Evolutionary conservation across 2,113 vertebrate species (phyloP).

Genomic region (Tinamus guttatus): DNA sequence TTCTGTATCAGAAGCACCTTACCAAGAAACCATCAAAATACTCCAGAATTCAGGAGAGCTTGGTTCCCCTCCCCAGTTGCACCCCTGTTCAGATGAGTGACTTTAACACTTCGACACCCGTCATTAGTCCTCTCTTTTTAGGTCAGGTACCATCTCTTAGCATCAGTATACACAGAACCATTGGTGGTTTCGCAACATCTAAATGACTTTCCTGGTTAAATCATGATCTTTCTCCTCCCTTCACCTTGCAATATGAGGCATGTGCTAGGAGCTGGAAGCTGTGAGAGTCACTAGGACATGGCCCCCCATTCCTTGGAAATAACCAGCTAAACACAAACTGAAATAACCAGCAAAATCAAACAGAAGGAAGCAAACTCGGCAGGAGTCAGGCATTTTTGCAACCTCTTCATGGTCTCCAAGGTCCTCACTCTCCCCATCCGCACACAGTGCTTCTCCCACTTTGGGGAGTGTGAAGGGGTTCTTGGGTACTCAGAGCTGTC

Average conservation of each 20-base stretch:
- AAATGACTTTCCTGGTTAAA: neutral
- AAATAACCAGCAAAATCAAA: neutral
- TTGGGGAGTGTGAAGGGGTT: neutral
- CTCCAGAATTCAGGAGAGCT: neutral
- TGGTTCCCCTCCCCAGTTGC: neutral
- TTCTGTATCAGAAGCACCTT: neutral
- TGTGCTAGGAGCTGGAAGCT: neutral
- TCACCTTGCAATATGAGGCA: neutral
- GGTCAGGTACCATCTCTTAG: neutral
- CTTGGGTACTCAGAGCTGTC: neutral
- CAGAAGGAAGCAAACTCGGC: neutral
- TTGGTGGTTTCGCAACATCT: neutral
- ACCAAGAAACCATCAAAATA: neutral
- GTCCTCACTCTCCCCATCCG: neutral
- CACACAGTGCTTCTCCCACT: conserved; percentile 3
- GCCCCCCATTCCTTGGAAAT: neutral
- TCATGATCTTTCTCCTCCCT: neutral
- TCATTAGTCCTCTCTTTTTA: neutral
- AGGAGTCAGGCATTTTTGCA: neutral
- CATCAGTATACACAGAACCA: neutral
- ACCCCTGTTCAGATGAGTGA: neutral
- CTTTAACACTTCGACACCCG: neutral
- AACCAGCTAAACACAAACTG: neutral
- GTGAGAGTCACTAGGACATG: neutral
- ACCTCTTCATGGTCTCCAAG: neutral